Evolutionary conservation across 2,888 invertebrate species (phyloP).

Genomic region (Teleogryllus oceanicus): DNA sequence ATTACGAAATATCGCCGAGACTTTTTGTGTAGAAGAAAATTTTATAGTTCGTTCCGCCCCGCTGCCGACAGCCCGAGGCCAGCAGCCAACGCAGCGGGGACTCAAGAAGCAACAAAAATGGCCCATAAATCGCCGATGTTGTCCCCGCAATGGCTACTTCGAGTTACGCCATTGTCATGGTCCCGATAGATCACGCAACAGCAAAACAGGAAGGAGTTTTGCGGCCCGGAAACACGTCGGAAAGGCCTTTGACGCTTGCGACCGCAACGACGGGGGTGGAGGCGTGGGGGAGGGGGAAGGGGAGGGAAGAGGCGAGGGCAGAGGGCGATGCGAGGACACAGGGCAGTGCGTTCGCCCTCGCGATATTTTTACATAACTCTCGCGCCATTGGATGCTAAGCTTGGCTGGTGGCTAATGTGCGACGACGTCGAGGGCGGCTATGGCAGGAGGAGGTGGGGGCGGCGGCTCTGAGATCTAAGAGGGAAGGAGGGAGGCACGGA

Average conservation of each 20-base stretch:
- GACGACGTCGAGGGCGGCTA: too few relatives aligned
- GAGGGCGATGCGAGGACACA: too few relatives aligned
- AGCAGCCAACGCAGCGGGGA: neutral
- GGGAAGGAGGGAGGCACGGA: too few relatives aligned
- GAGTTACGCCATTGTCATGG: neutral
- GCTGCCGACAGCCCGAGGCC: neutral
- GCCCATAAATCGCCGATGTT: neutral
- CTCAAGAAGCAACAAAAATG: neutral
- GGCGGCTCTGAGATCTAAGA: too few relatives aligned
- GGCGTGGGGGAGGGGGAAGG: too few relatives aligned
- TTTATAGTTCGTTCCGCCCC: constrained; percentile 6
- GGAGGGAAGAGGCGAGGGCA: too few relatives aligned
- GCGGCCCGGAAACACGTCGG: neutral
- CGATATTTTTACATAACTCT: too few relatives aligned
- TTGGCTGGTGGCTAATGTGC: too few relatives aligned
- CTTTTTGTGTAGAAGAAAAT: constrained; percentile 6
- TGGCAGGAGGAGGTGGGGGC: too few relatives aligned
- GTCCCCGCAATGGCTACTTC: neutral
- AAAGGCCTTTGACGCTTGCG: neutral
- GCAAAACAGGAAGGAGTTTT: neutral
- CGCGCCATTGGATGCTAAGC: too few relatives aligned
- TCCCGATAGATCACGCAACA: neutral
- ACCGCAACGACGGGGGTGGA: neutral
- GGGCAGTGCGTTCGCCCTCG: too few relatives aligned
- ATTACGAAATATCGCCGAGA: neutral